These are phyloP conservation scores for Conops quadrifasciatus DNA, from an alignment of 2,888 invertebrate species.

Conservation along the genomic window DNA sequence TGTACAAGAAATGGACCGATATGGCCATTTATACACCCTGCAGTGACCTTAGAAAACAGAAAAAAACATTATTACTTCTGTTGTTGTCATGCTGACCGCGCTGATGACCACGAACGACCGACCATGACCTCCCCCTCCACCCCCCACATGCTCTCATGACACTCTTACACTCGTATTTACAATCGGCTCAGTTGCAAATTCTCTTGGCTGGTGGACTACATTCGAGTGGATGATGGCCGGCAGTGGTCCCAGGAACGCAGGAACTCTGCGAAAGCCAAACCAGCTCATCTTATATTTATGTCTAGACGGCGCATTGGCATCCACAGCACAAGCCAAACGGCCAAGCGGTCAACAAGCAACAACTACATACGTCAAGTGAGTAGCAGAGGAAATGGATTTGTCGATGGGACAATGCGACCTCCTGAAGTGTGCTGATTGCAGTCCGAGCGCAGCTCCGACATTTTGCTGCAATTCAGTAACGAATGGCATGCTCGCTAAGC, in stretches of 20 bases:
- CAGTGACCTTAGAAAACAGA: constrained; percentile 16
- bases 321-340: background rate
- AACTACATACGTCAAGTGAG: background rate
- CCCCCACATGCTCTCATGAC: background rate
- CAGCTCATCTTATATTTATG: constrained; percentile 32
- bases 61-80: constrained; percentile 23
- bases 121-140: background rate
- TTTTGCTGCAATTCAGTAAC: constrained; percentile 20
- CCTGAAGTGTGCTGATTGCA: constrained; percentile 3
- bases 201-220: constrained; percentile 8
- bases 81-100: background rate
- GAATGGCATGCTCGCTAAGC: constrained; percentile 9
- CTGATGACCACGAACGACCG: background rate
- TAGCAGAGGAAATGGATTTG: background rate
- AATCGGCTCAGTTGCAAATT: constrained; percentile 13
- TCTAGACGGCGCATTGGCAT: constrained; percentile 26
- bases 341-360: background rate
- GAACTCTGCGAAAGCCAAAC: constrained; percentile 24
- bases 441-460: too few species aligned
- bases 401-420: constrained; percentile 8
- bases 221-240: background rate
- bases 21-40: constrained; percentile 19
- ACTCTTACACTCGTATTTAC: constrained; percentile 12
- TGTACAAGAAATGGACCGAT: background rate
- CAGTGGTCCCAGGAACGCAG: background rate